A percentile compares a stretch with the other conserved stretches of the same genome.
These are phyloP conservation scores for Acanthacorydalis orientalis DNA, from an alignment of 2,888 invertebrate species.

Conservation along the genomic window DNA sequence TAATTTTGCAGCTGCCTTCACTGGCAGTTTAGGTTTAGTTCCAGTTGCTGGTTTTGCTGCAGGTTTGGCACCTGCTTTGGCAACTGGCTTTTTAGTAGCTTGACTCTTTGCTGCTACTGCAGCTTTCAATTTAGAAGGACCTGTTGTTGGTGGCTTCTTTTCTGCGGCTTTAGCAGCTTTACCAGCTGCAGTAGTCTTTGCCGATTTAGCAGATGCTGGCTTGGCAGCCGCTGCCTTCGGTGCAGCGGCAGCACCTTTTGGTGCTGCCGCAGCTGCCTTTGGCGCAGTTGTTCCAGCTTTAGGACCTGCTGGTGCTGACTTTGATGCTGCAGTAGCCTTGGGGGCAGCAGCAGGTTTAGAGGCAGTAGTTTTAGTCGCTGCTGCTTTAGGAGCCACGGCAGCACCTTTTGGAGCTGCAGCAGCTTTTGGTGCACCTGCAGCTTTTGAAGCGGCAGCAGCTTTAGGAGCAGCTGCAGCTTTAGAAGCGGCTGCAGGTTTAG, in stretches of 20 bases:
- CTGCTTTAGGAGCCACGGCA: conserved; percentile 20
- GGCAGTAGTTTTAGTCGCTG: conserved; percentile 22
- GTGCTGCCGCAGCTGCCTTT: conserved; percentile 21
- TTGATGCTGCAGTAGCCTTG: conserved; percentile 28
- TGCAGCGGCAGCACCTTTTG: conserved; percentile 21
- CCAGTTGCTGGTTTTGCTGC: conserved; percentile 27
- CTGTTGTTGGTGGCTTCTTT: conserved; percentile 20
- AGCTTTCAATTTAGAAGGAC: conserved; percentile 13
- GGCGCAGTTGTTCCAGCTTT: conserved; percentile 18
- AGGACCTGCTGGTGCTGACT: conserved; percentile 18
- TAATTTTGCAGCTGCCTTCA: conserved; percentile 35
- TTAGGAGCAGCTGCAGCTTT: conserved; percentile 20
- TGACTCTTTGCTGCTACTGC: conserved; percentile 24
- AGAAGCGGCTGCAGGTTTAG: conserved; percentile 22
- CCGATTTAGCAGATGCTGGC: conserved; percentile 26
- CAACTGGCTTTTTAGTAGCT: conserved; percentile 16
- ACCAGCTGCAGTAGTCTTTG: conserved; percentile 10
- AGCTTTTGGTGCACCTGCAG: conserved; percentile 12
- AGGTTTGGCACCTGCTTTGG: conserved; percentile 19
- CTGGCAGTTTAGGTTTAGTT: conserved; percentile 10
- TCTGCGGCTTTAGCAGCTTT: conserved; percentile 26
- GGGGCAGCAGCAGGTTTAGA: conserved; percentile 21
- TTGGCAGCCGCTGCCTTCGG: conserved; percentile 16
- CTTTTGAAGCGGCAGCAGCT: conserved; percentile 22
- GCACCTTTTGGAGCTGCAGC: conserved; percentile 24